Conservation (phyloP, 2,888 invertebrate species). For the Lysandra bellargus region DNA sequence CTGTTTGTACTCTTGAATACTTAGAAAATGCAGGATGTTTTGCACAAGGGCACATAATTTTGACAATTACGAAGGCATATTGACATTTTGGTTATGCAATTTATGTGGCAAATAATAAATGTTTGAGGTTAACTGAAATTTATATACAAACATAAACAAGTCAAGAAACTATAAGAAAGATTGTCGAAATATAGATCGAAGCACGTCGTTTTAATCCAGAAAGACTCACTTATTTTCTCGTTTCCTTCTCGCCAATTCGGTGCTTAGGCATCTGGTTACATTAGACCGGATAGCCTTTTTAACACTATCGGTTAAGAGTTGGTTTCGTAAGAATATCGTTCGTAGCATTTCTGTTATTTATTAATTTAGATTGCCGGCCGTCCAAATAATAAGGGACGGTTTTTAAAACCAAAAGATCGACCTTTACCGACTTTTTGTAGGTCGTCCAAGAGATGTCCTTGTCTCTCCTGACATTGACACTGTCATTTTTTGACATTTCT, state of each 20-base stretch:
- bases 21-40: background rate
- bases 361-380: constrained; percentile 55
- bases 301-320: constrained; percentile 82
- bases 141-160: constrained; percentile 17
- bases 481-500: constrained; percentile 33
- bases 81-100: constrained; percentile 79
- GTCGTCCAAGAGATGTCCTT: constrained; percentile 55
- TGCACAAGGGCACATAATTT: background rate
- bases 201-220: constrained; percentile 26
- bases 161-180: constrained; percentile 28
- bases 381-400: constrained; percentile 69
- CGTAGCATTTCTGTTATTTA: constrained; percentile 83
- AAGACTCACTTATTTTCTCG: constrained; percentile 79
- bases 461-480: constrained; percentile 39
- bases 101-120: constrained; percentile 44
- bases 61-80: constrained; percentile 57
- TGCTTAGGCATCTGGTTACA: constrained; percentile 80
- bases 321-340: constrained; percentile 85
- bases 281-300: constrained; percentile 81
- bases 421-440: constrained; percentile 70
- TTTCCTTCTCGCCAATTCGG: constrained; percentile 83
- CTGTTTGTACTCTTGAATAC: background rate
- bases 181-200: constrained; percentile 34
- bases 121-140: constrained; percentile 31
- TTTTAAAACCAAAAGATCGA: constrained; percentile 63